Conservation (phyloP, 2,797 vertebrate genomes). For the Avahi laniger region DNA sequence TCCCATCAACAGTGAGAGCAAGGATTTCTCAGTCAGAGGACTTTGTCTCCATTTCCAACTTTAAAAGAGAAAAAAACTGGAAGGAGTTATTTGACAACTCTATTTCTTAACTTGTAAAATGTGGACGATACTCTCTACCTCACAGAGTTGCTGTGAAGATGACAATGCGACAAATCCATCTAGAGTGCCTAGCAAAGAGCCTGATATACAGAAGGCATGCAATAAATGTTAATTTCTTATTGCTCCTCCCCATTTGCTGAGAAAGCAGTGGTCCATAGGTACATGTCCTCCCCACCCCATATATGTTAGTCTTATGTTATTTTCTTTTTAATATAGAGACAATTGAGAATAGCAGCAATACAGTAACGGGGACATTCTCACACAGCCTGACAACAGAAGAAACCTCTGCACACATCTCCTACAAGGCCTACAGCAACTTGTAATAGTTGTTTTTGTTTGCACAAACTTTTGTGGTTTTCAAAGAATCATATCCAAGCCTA, state of each 20-base stretch:
- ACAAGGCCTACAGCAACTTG: neutral
- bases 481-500: slow-evolving; percentile 1
- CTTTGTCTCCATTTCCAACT: neutral
- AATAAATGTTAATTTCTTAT: neutral
- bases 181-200: neutral
- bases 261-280: neutral
- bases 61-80: slow-evolving; percentile 25
- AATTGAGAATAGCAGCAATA: neutral
- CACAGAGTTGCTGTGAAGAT: neutral
- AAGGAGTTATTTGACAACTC: neutral
- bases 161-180: neutral
- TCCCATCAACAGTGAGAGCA: neutral
- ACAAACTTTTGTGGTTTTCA: neutral
- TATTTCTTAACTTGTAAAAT: neutral
- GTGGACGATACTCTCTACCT: neutral
- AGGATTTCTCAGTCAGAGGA: slow-evolving; percentile 15
- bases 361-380: accelerated
- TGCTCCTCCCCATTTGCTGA: neutral
- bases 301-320: neutral
- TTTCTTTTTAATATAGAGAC: neutral
- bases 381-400: neutral
- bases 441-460: slow-evolving; percentile 42
- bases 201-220: neutral
- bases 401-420: neutral
- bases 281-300: accelerated